Evolutionary conservation across 2,113 vertebrate genomes (phyloP).

Genomic region (Ornithorhynchus anatinus): DNA sequence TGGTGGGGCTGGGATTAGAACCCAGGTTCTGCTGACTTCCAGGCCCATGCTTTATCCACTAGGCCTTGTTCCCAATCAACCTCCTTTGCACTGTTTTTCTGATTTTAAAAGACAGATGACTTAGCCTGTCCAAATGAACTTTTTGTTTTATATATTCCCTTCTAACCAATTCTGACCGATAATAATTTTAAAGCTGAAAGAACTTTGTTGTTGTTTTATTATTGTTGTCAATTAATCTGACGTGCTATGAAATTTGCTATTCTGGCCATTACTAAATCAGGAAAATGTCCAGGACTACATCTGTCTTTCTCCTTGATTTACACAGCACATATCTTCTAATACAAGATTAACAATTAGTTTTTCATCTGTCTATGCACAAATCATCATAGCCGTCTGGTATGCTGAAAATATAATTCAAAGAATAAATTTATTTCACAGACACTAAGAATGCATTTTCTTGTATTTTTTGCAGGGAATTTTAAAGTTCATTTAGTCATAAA

Average conservation of each 20-base stretch:
- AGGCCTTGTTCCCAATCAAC: not conserved
- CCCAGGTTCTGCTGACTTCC: too few relatives aligned
- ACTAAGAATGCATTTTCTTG: slow-evolving; percentile 17
- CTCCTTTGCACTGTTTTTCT: slow-evolving; percentile 26
- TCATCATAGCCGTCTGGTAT: slow-evolving; percentile 9
- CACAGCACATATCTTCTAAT: slow-evolving; percentile 22
- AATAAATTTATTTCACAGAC: slow-evolving; percentile 23
- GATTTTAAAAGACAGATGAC: slow-evolving; percentile 48
- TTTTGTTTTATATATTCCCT: slow-evolving; percentile 45
- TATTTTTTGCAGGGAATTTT: not conserved
- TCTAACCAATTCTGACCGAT: slow-evolving; percentile 34
- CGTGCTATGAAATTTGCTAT: slow-evolving; percentile 5
- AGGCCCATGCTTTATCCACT: too few relatives aligned
- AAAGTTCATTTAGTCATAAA: not conserved
- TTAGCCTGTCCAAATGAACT: slow-evolving; percentile 34
- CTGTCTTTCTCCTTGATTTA: slow-evolving; percentile 30
- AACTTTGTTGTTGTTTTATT: slow-evolving; percentile 26
- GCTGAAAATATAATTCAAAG: slow-evolving; percentile 28
- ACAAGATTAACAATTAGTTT: slow-evolving; percentile 46
- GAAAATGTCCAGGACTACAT: slow-evolving; percentile 19
- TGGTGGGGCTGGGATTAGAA: too few relatives aligned
- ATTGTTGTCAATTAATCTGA: slow-evolving; percentile 48
- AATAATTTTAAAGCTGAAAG: slow-evolving; percentile 45
- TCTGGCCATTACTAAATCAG: slow-evolving; percentile 1
- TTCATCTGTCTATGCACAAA: slow-evolving; percentile 37